Evolutionary conservation across 2,113 vertebrate species (phyloP), one percentile per base, ranked within the genome.

Genomic region (Mormyrus iriodes): DNA sequence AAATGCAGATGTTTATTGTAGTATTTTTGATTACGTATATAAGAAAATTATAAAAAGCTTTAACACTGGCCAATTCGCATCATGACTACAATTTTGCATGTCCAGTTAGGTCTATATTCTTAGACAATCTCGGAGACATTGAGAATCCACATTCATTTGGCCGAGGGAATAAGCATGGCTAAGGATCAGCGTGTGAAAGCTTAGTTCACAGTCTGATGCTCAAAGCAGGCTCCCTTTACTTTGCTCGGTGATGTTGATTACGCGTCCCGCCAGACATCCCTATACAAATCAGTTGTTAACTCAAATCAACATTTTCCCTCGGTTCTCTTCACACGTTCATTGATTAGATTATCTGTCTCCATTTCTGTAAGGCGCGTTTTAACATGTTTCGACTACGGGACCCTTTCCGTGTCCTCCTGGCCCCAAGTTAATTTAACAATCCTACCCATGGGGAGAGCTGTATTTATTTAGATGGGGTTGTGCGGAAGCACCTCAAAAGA

Each of bases 271-370:
- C 96, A 96, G 96, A 97, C 96, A 94, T 92, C 93, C 93, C 94
- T 94, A 94, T 92, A 95, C 95, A 96, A 96, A 96, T 95, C 93
- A 92, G 90, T 94, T 94, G 92, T 94, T 91, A 91, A 89, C 89
- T 92, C 93, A 96, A 96, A 96, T 96, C 95, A 94, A 96, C 96
- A 96, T 95, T 92, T 92, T 91, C 91, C 91, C 92, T 93, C 65
- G 93, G 93, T 93, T 94, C 92, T 94, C 94, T 96, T 96, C 95
- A 95, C 94, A 95, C 94, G 91, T 91, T 92, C 48, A 90, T 91
- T 95, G 94, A 96, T 96, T 96, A 95, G 95, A 96, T 96, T 96
- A 96, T 93, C 93, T 91, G 73, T 87, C 76, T 88, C 79, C 52
- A 89, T 89, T 89, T 89, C 65, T 55, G 48, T n/a, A 69, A 88